Evolutionary conservation across 2,797 vertebrate species (phyloP).

Genomic region (Myiotriccus ornatus): DNA sequence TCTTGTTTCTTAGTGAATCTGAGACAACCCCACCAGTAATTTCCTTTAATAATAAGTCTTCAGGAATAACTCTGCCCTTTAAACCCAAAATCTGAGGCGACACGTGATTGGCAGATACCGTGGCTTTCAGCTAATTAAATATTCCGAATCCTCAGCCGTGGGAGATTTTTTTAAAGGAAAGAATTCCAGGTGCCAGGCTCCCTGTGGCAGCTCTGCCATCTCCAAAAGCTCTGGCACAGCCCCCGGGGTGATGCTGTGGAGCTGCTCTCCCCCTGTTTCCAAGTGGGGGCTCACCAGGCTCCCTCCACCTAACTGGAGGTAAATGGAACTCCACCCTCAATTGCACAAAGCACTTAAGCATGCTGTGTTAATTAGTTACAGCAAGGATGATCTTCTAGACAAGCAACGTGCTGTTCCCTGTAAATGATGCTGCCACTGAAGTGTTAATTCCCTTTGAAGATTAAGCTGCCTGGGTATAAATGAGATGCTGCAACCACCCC

Average conservation of each 20-base stretch:
- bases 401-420: neutral
- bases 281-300: neutral
- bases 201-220: neutral
- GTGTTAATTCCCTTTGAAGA: neutral
- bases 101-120: neutral
- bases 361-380: constrained; percentile 29
- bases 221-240: neutral
- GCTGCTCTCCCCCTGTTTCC: neutral
- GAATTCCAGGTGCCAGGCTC: neutral
- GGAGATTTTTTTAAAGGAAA: neutral
- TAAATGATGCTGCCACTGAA: neutral
- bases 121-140: neutral
- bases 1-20: constrained; percentile 5
- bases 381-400: neutral
- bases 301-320: neutral
- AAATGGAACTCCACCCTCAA: constrained; percentile 1
- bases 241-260: neutral
- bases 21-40: neutral
- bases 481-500: neutral
- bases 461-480: neutral
- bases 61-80: constrained; percentile 23
- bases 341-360: constrained; percentile 8
- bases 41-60: constrained; percentile 24
- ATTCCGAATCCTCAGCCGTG: neutral
- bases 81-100: neutral